Evolutionary conservation across 1,140 invertebrate genomes (phyloP).

Genomic region (Oscheius sp.): DNA sequence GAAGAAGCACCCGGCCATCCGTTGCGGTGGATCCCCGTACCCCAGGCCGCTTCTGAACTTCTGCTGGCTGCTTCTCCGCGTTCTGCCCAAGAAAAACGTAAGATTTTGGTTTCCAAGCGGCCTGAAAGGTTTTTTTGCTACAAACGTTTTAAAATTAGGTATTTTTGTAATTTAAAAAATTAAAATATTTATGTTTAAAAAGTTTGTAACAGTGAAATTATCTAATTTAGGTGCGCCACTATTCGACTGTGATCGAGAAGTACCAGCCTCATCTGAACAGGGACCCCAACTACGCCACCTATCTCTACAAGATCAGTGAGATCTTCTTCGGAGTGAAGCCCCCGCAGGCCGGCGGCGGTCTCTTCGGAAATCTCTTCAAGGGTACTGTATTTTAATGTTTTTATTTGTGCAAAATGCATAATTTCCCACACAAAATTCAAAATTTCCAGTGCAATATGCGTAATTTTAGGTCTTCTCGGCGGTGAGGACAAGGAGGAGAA

Average conservation of each 20-base stretch:
- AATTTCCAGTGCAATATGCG: neutral
- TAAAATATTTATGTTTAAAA: too few species aligned
- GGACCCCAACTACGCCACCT: slow-evolving; percentile 3
- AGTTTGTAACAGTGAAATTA: too few species aligned
- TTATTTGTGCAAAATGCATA: neutral
- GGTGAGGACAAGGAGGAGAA: neutral
- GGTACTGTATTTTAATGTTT: neutral
- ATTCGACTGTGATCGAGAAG: slow-evolving; percentile 15
- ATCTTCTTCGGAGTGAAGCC: slow-evolving; percentile 17
- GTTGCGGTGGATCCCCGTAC: neutral
- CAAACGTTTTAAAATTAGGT: neutral
- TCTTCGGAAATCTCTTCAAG: slow-evolving; percentile 27
- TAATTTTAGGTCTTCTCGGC: neutral
- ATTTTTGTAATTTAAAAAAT: neutral
- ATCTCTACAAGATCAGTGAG: slow-evolving; percentile 24
- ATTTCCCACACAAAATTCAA: neutral
- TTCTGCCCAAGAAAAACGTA: slow-evolving; percentile 11
- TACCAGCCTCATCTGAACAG: neutral
- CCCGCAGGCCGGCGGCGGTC: slow-evolving; percentile 7
- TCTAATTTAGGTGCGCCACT: neutral
- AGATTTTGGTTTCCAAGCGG: too few species aligned
- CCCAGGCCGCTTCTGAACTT: slow-evolving; percentile 9
- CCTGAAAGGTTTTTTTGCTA: neutral
- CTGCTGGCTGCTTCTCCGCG: slow-evolving; percentile 1
- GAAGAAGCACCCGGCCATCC: neutral